A percentile compares a stretch with the other conserved stretches of the same genome.
These are phyloP conservation scores for Pocota personata DNA, from an alignment of 2,888 invertebrate species.

Conservation along the genomic window DNA sequence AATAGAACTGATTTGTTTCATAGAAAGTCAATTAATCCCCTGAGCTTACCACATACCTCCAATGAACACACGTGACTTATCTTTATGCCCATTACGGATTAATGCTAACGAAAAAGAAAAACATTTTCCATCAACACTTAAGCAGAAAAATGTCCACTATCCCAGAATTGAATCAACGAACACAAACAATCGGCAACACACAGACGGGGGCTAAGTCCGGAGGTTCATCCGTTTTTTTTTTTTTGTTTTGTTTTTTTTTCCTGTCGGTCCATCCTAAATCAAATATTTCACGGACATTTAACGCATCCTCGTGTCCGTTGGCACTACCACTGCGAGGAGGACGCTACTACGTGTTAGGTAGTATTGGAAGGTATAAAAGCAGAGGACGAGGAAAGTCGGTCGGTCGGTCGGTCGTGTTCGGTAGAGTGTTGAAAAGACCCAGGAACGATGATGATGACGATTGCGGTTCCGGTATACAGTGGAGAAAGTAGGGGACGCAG, in stretches of 20 bases:
- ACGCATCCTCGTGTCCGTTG: conserved; percentile 49
- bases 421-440: conserved; percentile 22
- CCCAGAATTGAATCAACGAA: conserved; percentile 11
- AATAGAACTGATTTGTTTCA: conserved; percentile 24
- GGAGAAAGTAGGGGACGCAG: background rate
- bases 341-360: conserved; percentile 29
- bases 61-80: conserved; percentile 27
- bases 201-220: background rate
- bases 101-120: conserved; percentile 29
- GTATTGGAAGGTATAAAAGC: background rate
- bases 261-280: conserved; percentile 41
- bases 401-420: background rate
- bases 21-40: conserved; percentile 36
- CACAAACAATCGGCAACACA: conserved; percentile 4
- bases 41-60: background rate
- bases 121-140: conserved; percentile 45
- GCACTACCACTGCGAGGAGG: conserved; percentile 20
- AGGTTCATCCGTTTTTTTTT: background rate
- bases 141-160: conserved; percentile 30
- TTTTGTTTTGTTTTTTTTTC: background rate
- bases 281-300: conserved; percentile 66
- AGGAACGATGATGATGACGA: conserved; percentile 44
- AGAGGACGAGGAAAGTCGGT: no score
- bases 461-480: conserved; percentile 26
- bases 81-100: conserved; percentile 32